Percentiles rank a stretch among this genome's conserved stretches.
Evolutionary conservation across 2,888 invertebrate species (phyloP).

Genomic region (Caenorhabditis panamensis): DNA sequence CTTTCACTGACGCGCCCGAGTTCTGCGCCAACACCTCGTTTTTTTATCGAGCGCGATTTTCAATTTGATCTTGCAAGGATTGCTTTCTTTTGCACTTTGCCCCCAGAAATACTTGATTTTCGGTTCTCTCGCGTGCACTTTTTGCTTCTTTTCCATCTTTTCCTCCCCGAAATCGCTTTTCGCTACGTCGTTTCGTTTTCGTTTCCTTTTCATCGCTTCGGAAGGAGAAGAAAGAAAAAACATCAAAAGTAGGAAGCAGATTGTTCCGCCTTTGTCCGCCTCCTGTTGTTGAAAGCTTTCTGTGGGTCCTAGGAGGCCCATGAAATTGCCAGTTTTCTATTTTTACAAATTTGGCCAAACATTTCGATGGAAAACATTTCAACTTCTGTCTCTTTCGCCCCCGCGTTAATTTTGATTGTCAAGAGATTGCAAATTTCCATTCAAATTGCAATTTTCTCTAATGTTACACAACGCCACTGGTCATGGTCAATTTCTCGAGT

Average conservation of each 20-base stretch:
- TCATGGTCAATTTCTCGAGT: too few species aligned
- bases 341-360: not conserved
- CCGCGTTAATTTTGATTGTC: too few species aligned
- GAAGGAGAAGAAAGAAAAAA: not conserved
- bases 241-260: not conserved
- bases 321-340: not conserved
- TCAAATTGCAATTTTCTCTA: not conserved
- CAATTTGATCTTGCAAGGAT: not conserved
- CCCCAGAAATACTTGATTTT: not conserved
- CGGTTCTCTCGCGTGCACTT: too few species aligned
- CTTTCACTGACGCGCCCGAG: not conserved
- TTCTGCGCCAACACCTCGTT: not conserved
- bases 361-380: too few species aligned
- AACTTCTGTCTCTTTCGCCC: too few species aligned
- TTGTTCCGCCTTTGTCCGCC: constrained; percentile 7
- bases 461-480: not conserved
- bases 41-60: not conserved
- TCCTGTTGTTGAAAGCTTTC: not conserved
- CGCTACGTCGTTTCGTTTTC: not conserved
- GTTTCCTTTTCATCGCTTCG: not conserved
- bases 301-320: too few species aligned
- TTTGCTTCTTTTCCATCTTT: not conserved
- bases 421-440: too few species aligned
- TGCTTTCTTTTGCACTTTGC: too few species aligned
- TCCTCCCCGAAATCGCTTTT: not conserved